Evolutionary conservation across 2,888 invertebrate species (phyloP).

Genomic region (Metalampra italica): DNA sequence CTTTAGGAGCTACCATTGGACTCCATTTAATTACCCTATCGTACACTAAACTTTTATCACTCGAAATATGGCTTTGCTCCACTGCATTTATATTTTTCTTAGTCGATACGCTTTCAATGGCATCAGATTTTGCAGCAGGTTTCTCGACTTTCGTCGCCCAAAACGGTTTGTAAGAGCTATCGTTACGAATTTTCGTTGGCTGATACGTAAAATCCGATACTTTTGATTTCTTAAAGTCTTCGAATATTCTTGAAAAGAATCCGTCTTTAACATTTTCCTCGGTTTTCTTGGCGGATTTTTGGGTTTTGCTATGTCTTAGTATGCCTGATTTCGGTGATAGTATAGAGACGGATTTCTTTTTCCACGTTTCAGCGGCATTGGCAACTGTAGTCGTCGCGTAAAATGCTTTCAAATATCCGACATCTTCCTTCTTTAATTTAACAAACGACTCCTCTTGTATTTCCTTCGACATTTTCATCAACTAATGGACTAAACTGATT

Average conservation of each 20-base stretch:
- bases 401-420: constrained; percentile 42
- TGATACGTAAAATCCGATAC: constrained; percentile 57
- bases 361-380: constrained; percentile 45
- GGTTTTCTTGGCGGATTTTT: constrained; percentile 8
- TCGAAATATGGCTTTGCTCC: constrained; percentile 15
- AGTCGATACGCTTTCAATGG: constrained; percentile 9
- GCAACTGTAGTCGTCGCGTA: constrained; percentile 32
- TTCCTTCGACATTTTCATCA: constrained; percentile 44
- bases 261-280: constrained; percentile 25
- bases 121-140: constrained; percentile 17
- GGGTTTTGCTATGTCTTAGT: constrained; percentile 22
- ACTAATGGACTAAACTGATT: constrained; percentile 14
- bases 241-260: constrained; percentile 50
- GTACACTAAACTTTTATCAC: constrained; percentile 35
- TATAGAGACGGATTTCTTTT: constrained; percentile 55
- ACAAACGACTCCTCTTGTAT: constrained; percentile 42
- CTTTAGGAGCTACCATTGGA: constrained; percentile 33
- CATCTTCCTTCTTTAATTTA: constrained; percentile 48
- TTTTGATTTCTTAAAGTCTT: constrained; percentile 53
- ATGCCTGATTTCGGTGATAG: constrained; percentile 59
- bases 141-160: constrained; percentile 55
- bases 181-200: constrained; percentile 43
- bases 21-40: constrained; percentile 17
- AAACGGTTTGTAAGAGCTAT: constrained; percentile 56
- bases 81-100: constrained; percentile 1